Conservation (phyloP, 2,888 invertebrate genomes). For the Melipona bicolor region DNA sequence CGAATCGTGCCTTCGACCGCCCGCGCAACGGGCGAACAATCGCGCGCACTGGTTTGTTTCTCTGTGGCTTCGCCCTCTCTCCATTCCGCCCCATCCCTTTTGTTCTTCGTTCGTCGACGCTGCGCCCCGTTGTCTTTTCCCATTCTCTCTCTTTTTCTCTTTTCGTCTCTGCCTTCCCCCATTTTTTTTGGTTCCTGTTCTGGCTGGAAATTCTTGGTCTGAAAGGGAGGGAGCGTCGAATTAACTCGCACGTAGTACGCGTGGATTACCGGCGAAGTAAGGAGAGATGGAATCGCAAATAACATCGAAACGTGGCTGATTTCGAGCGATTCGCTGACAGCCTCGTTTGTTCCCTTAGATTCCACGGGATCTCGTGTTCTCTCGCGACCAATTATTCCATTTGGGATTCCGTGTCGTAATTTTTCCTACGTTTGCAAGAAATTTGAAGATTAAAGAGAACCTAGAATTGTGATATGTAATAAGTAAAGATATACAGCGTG, state of each 20-base stretch:
- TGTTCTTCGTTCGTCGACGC: constrained; percentile 10
- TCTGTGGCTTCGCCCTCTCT: not conserved
- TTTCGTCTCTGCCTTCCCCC: not conserved
- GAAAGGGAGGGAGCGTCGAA: constrained; percentile 9
- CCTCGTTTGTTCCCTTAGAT: not conserved
- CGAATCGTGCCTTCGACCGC: constrained; percentile 38
- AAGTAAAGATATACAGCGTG: too few relatives aligned
- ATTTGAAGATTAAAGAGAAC: too few relatives aligned
- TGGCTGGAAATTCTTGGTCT: not conserved
- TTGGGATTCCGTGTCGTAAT: not conserved
- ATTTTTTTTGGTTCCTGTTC: not conserved
- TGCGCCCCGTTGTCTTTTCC: not conserved
- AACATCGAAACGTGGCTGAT: not conserved
- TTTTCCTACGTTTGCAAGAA: too few relatives aligned
- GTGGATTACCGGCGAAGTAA: not conserved
- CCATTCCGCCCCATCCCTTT: not conserved
- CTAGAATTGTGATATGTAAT: too few relatives aligned
- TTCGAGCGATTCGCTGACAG: not conserved
- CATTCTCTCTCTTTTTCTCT: not conserved
- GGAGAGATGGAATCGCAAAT: not conserved
- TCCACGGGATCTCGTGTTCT: not conserved
- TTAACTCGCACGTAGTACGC: constrained; percentile 11
- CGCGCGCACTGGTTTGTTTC: constrained; percentile 32
- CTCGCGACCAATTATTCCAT: not conserved
- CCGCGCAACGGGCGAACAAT: constrained; percentile 48